A percentile compares a stretch with the other conserved stretches of the same genome.
Evolutionary conservation across 2,888 invertebrate species (phyloP).

Genomic region (Epistrophe grossulariae): DNA sequence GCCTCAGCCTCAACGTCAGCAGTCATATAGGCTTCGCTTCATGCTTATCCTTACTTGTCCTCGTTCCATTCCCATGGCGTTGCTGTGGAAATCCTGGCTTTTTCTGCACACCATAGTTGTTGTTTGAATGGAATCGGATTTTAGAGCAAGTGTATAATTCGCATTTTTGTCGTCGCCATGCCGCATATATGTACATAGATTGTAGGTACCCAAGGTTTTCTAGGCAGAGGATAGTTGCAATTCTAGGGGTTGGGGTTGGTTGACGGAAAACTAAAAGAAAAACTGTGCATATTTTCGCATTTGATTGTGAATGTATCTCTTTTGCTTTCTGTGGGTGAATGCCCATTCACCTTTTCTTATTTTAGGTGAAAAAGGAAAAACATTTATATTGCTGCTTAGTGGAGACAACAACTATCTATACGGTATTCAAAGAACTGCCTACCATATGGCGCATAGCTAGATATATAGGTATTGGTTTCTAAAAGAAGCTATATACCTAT

Average conservation of each 20-base stretch:
- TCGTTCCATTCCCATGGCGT: constrained; percentile 58
- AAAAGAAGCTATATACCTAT: constrained; percentile 69
- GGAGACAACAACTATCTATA: constrained; percentile 51
- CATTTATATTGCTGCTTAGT: constrained; percentile 74
- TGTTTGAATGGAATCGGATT: constrained; percentile 74
- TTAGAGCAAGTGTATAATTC: constrained; percentile 76
- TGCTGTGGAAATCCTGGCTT: constrained; percentile 74
- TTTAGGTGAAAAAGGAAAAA: constrained; percentile 61
- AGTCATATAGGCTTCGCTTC: constrained; percentile 17
- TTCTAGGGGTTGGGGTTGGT: constrained; percentile 2
- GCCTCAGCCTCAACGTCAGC: neutral
- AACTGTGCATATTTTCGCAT: constrained; percentile 71
- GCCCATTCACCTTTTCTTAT: constrained; percentile 74
- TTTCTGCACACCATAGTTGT: constrained; percentile 64
- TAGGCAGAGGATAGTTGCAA: constrained; percentile 20
- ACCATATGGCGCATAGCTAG: constrained; percentile 49
- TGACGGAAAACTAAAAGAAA: constrained; percentile 29
- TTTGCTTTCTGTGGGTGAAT: constrained; percentile 65
- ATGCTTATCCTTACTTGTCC: neutral
- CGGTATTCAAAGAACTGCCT: constrained; percentile 71
- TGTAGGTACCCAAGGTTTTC: constrained; percentile 35
- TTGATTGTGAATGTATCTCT: constrained; percentile 63
- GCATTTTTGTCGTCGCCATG: constrained; percentile 73
- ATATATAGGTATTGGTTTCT: constrained; percentile 68
- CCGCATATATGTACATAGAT: neutral